Base-by-base conservation (phyloP, 2,113 vertebrate species). In the Phrynocephalus versicolor region DNA sequence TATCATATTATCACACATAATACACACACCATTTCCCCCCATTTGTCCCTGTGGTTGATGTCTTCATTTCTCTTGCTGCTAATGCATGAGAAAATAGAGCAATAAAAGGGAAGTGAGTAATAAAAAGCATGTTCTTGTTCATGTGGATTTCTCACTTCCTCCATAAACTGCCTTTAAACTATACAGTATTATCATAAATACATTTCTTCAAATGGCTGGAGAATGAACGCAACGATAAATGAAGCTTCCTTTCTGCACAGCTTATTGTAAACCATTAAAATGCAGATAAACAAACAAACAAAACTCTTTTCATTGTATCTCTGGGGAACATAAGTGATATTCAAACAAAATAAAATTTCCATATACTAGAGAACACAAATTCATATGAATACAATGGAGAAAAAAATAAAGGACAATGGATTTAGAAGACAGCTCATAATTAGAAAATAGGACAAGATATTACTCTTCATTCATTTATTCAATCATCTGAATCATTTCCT, bases 241-340 rank as follows among this genome's bases (percentile, higher is more conserved):
- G 15, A 35, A 70, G 58, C 75, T 90, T 89, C 65, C 87, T 89
- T 95, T 92, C 70, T 82, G 37, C 86, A 89, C 90, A 87, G 27
- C 21, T 14, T 74, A 83, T 13, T 70, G 14, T 85, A 79, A 91
- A 80, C 85, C 84, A 87, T 88, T 73, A 41, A 55, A 72, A 88
- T 64, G 55, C 69, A 45, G 57, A 85, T 45, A 79, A 71, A 35
- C 74, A 70, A 58, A 35, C 45, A 51, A 51, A 51, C 45, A 58
- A 16, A 82, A 91, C 83, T 83, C 82, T 89, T 85, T 37, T 82
- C 80, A 83, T 84, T 93, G 71, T 33, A 45, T 85, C 88, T 91
- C 25, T 86, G 30, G 65, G 70, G 60, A 13, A 1, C 77, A 85
- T 82, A 86, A 87, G 19, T 81, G 89, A 74, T 70, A 83, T 62